Evolutionary conservation across 1,140 invertebrate genomes (phyloP), one percentile per base, ranked within the genome.

Genomic region (Adoxophyes honmai): DNA sequence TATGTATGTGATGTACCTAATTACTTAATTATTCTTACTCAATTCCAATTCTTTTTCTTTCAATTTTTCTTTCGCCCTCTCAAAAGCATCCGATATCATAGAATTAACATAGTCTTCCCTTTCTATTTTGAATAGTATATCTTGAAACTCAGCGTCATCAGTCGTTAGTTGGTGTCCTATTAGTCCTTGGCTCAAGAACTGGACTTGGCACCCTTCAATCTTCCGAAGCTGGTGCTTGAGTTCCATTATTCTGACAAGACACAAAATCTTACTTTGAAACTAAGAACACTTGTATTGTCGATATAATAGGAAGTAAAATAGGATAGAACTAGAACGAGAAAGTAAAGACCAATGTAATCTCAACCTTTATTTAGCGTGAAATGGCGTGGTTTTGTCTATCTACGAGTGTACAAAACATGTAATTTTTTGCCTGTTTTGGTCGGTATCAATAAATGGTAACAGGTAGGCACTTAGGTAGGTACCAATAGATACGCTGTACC

Each of bases 201-300:
- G 68, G 28, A 62, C 57, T 13, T 68, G 59, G 48, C 66, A 68
- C 0, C 61, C 57, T 68, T 81, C 74, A 42, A 76, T 36, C 53
- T 81, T 77, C 18, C 66, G 53, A 15, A 81, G 9, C 16, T 81
- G 67, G 5, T 62, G 48, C 54, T 78, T 81, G 0, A 84, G 48
- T 67, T 84, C 81, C 8, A 75, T 16, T 55, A 84, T 78, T 42
- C 81, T 84, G 42, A 33, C 52, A 64, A n/a, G 18, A 38, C n/a
- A 28, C 10, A 11, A 38, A 34, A 34, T 34, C n/a, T 14, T 35
- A 36, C 21, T n/a, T n/a, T n/a, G n/a, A 33, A 14, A 34, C 7
- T 1, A 33, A 2, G 48, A 1, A 52, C 48, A 34, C 28, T 34
- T 39, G 21, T 28, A 28, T 28, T 18, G 1, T n/a, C n/a, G n/a